phyloP scores from a whole-genome alignment of 2,888 invertebrate species.

The Trissolcus brochymenae region DNA sequence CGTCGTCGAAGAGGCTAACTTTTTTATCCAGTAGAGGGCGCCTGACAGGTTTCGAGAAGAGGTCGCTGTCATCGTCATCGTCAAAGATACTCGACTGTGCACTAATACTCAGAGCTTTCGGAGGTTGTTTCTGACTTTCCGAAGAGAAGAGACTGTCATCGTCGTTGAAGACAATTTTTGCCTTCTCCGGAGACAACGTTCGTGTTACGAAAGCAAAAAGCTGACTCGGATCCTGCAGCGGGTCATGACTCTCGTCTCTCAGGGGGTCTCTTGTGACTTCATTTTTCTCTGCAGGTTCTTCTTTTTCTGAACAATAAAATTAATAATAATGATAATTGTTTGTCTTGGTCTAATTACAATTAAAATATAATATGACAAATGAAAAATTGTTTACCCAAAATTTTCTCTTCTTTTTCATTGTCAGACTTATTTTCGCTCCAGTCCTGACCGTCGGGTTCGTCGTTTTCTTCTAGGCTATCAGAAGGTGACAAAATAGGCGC shows the following conservation, averaged over 20 bases:
- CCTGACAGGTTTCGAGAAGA: slow-evolving; percentile 68
- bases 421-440: slow-evolving; percentile 5
- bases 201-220: slow-evolving; percentile 74
- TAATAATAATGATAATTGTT: background rate
- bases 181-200: slow-evolving; percentile 73
- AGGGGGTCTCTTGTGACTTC: slow-evolving; percentile 65
- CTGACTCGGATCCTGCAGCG: slow-evolving; percentile 72
- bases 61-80: slow-evolving; percentile 66
- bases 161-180: slow-evolving; percentile 62
- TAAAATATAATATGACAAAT: too few relatives aligned
- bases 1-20: slow-evolving; percentile 67
- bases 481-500: slow-evolving; percentile 74
- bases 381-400: background rate
- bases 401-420: slow-evolving; percentile 5
- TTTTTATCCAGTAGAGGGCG: slow-evolving; percentile 64
- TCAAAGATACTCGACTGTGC: slow-evolving; percentile 63
- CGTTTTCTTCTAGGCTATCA: slow-evolving; percentile 14
- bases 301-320: slow-evolving; percentile 7
- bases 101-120: background rate
- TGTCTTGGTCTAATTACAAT: background rate
- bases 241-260: slow-evolving; percentile 68
- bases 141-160: slow-evolving; percentile 71
- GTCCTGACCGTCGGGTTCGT: background rate
- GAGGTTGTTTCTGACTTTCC: slow-evolving; percentile 44
- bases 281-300: slow-evolving; percentile 21